phyloP scores from a whole-genome alignment of 2,113 vertebrate genomes.

The Crotophaga sulcirostris region DNA sequence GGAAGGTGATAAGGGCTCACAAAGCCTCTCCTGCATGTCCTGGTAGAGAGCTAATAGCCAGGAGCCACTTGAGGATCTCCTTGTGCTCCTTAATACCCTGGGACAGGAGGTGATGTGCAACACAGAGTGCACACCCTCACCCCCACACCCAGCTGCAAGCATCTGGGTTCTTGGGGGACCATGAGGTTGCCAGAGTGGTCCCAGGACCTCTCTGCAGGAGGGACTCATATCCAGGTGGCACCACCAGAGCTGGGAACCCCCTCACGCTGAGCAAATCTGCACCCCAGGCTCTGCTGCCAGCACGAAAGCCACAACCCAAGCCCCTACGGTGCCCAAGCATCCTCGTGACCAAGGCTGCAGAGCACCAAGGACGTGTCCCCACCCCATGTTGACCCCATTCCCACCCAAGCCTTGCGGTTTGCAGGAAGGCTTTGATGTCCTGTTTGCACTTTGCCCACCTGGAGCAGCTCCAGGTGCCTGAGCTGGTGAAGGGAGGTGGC shows the following conservation, averaged over 20 bases:
- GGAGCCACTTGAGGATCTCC: background rate
- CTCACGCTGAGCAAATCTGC: rapidly evolving
- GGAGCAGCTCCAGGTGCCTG: background rate
- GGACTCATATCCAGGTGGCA: rapidly evolving
- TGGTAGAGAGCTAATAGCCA: background rate
- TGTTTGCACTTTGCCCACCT: background rate
- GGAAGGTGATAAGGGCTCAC: background rate
- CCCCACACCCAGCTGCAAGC: rapidly evolving
- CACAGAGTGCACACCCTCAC: background rate
- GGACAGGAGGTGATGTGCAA: rapidly evolving
- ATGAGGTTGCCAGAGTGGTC: background rate
- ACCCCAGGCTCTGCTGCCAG: background rate
- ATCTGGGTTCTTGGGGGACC: rapidly evolving
- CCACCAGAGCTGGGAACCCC: rapidly evolving
- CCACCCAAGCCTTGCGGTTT: rapidly evolving
- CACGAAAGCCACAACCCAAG: background rate
- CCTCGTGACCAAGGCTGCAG: rapidly evolving
- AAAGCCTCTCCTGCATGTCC: rapidly evolving
- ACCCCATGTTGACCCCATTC: rapidly evolving
- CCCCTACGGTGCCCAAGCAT: rapidly evolving
- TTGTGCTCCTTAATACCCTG: background rate
- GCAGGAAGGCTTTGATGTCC: background rate
- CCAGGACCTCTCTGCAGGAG: background rate
- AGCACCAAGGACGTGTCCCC: rapidly evolving
- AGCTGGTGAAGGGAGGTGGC: rapidly evolving